These are phyloP conservation scores for Trissolcus brochymenae DNA, from an alignment of 2,888 invertebrate genomes.

Conservation along the genomic window DNA sequence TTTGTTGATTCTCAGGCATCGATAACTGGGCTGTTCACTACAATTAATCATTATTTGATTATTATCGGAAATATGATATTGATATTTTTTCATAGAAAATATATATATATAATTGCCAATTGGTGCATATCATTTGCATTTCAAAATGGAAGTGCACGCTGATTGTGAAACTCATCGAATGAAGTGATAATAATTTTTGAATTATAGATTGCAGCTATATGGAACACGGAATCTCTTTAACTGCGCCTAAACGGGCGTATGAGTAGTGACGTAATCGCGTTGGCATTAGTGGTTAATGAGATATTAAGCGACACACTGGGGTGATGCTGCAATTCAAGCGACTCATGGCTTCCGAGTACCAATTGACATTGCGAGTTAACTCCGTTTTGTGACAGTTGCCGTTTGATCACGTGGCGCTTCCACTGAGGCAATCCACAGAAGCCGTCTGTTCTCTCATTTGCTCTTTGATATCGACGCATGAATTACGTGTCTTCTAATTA, in stretches of 20 bases:
- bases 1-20: too few species aligned
- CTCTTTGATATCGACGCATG: conserved; percentile 63
- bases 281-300: conserved; percentile 62
- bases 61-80: too few species aligned
- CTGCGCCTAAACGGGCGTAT: conserved; percentile 33
- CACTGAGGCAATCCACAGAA: conserved; percentile 50
- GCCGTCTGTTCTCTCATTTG: conserved; percentile 61
- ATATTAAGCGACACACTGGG: conserved; percentile 60
- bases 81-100: too few species aligned
- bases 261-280: conserved; percentile 57
- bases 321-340: conserved; percentile 64
- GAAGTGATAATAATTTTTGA: conserved; percentile 10
- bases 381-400: conserved; percentile 71
- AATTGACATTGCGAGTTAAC: conserved; percentile 76
- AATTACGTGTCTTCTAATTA: conserved; percentile 65
- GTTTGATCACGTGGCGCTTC: conserved; percentile 67
- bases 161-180: background rate
- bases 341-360: conserved; percentile 66
- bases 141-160: background rate
- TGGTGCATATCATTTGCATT: background rate
- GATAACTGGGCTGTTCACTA: too few species aligned
- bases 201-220: conserved; percentile 2
- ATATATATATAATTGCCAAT: too few species aligned
- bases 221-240: conserved; percentile 42
- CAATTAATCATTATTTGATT: too few species aligned